Evolutionary conservation across 2,797 vertebrate species (phyloP).

Genomic region (Chiloscyllium punctatum): DNA sequence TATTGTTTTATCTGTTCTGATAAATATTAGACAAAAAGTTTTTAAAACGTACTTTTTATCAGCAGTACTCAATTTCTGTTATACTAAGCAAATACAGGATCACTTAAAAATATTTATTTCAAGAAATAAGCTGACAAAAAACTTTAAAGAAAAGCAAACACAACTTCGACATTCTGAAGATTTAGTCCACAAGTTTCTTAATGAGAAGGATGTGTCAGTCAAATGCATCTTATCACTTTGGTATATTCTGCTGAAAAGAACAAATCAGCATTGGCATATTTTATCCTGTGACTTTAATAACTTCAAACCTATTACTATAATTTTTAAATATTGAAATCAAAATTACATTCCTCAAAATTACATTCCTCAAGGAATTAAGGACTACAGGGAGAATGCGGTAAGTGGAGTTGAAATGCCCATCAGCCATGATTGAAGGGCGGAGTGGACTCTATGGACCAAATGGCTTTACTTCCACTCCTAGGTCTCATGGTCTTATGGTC

Average conservation of each 20-base stretch:
- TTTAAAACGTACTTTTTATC: too few relatives aligned
- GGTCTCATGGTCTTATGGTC: too few relatives aligned
- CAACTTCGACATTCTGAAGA: background rate
- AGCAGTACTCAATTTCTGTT: too few relatives aligned
- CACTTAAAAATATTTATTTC: background rate
- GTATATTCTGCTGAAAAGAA: background rate
- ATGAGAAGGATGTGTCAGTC: too few relatives aligned
- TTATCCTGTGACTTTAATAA: background rate
- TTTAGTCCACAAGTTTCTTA: background rate
- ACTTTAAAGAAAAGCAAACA: background rate
- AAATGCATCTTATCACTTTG: background rate
- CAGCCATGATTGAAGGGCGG: too few relatives aligned
- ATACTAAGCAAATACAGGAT: background rate
- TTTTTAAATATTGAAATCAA: background rate
- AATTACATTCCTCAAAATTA: background rate
- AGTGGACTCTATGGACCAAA: too few relatives aligned
- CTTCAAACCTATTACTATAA: background rate
- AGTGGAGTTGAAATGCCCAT: too few relatives aligned
- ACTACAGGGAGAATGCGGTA: too few relatives aligned
- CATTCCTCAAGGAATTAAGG: too few relatives aligned
- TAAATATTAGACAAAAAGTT: too few relatives aligned
- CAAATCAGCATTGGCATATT: background rate
- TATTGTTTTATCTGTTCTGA: too few relatives aligned
- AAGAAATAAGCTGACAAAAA: background rate
- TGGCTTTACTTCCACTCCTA: too few relatives aligned